Evolutionary conservation across 1,140 invertebrate genomes (phyloP).

Genomic region (Eciton burchellii): DNA sequence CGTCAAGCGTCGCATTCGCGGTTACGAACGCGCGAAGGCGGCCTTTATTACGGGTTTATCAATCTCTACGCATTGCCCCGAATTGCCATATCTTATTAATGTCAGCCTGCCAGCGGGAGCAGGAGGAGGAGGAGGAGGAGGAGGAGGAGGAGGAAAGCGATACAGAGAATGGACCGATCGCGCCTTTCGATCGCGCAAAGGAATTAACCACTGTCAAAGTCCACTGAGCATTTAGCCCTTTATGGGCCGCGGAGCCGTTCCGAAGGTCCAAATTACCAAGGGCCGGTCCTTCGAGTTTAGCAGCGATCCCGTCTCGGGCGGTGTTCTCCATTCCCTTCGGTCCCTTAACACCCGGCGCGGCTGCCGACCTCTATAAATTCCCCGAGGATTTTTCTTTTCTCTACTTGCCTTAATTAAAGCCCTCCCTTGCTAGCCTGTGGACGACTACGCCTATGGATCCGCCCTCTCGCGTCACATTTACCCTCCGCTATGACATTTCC

Average conservation of each 20-base stretch:
- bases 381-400: slow-evolving; percentile 84
- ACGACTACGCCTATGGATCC: slow-evolving; percentile 73
- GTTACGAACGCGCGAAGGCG: background rate
- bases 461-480: slow-evolving; percentile 70
- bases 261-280: slow-evolving; percentile 78
- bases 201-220: slow-evolving; percentile 78
- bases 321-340: slow-evolving; percentile 69
- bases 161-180: slow-evolving; percentile 47
- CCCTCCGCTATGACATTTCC: slow-evolving; percentile 46
- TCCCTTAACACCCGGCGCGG: slow-evolving; percentile 67
- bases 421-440: slow-evolving; percentile 78
- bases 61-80: too few species aligned
- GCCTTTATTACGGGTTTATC: too few species aligned
- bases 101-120: too few species aligned
- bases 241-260: slow-evolving; percentile 74
- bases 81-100: too few species aligned
- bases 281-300: slow-evolving; percentile 77
- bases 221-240: slow-evolving; percentile 78
- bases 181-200: slow-evolving; percentile 75
- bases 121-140: too few species aligned
- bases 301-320: slow-evolving; percentile 65
- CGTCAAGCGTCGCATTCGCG: slow-evolving; percentile 6
- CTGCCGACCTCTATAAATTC: slow-evolving; percentile 83
- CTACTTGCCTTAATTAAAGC: slow-evolving; percentile 84
- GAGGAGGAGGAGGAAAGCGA: slow-evolving; percentile 4